Percentiles rank a stretch among this genome's conserved stretches.
Conservation (phyloP, 2,113 vertebrate species). For the Ammodytes marinus region DNA sequence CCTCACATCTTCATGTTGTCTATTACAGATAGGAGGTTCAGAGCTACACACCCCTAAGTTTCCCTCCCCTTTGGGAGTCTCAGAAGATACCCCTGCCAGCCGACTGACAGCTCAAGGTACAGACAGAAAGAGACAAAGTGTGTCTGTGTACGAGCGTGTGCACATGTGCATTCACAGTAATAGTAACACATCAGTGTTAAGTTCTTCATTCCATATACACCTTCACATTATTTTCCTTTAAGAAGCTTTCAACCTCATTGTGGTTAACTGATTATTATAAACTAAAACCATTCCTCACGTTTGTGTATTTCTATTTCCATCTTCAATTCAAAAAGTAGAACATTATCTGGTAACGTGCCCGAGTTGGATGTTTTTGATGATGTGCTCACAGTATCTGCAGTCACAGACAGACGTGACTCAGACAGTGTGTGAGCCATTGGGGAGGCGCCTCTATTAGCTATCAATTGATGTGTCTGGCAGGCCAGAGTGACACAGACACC, state of each 20-base stretch:
- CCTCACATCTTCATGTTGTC: slow-evolving; percentile 32
- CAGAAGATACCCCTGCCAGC: slow-evolving; percentile 79
- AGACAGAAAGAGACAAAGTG: neutral
- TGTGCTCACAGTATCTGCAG: slow-evolving; percentile 20
- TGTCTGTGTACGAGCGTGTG: neutral
- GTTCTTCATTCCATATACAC: slow-evolving; percentile 25
- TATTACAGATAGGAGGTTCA: slow-evolving; percentile 81
- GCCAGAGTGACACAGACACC: slow-evolving; percentile 87
- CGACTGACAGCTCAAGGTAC: slow-evolving; percentile 89
- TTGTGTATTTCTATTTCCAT: slow-evolving; percentile 18
- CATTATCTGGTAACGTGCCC: slow-evolving; percentile 5
- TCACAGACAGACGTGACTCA: slow-evolving; percentile 12
- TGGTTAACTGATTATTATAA: slow-evolving; percentile 12
- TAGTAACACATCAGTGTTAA: slow-evolving; percentile 13
- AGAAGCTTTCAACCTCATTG: neutral
- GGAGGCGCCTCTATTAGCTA: slow-evolving; percentile 30
- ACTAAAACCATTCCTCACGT: slow-evolving; percentile 9
- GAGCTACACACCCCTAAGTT: slow-evolving; percentile 64
- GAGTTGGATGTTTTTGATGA: slow-evolving; percentile 35
- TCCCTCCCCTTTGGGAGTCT: slow-evolving; percentile 53
- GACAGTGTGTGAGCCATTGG: neutral
- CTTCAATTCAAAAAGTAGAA: slow-evolving; percentile 12
- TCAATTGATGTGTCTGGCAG: slow-evolving; percentile 74
- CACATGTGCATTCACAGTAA: slow-evolving; percentile 6
- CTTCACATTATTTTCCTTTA: slow-evolving; percentile 19